Evolutionary conservation across 2,888 invertebrate genomes (phyloP).

Genomic region (Antheraea assamensis): DNA sequence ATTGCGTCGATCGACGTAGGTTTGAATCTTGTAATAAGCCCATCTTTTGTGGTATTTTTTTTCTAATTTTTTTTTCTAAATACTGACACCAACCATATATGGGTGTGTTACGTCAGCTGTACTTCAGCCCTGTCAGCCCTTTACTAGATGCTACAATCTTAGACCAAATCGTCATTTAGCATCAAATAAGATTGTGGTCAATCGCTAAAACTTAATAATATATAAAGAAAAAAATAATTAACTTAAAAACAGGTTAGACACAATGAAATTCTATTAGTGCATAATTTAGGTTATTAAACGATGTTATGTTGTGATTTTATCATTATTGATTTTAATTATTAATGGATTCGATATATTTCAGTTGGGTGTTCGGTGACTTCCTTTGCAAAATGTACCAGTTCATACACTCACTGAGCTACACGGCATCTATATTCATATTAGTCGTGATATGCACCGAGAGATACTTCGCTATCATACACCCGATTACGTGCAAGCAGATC

Average conservation of each 20-base stretch:
- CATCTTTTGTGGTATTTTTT: too few species aligned
- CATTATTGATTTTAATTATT: not conserved
- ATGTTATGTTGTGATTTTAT: not conserved
- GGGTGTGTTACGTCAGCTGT: too few species aligned
- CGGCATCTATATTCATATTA: slow-evolving; percentile 94
- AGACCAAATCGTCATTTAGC: too few species aligned
- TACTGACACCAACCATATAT: too few species aligned
- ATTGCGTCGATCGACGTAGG: too few species aligned
- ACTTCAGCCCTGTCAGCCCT: too few species aligned
- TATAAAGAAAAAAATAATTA: too few species aligned
- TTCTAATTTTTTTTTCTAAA: too few species aligned
- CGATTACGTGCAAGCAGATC: slow-evolving; percentile 91
- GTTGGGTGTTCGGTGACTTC: slow-evolving; percentile 92
- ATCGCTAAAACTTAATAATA: too few species aligned
- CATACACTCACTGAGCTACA: slow-evolving; percentile 93
- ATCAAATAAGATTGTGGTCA: too few species aligned
- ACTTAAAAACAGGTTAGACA: not conserved
- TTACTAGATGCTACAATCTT: too few species aligned
- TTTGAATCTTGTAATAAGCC: too few species aligned
- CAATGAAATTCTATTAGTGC: not conserved
- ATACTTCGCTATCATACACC: slow-evolving; percentile 93
- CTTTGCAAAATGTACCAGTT: slow-evolving; percentile 96
- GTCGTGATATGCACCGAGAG: slow-evolving; percentile 94
- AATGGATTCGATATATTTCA: slow-evolving; percentile 61
- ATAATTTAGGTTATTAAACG: not conserved